Evolutionary conservation across 2,797 vertebrate genomes (phyloP), one percentile per base, ranked within the genome.

Genomic region (Hypotaenidia okinawae): DNA sequence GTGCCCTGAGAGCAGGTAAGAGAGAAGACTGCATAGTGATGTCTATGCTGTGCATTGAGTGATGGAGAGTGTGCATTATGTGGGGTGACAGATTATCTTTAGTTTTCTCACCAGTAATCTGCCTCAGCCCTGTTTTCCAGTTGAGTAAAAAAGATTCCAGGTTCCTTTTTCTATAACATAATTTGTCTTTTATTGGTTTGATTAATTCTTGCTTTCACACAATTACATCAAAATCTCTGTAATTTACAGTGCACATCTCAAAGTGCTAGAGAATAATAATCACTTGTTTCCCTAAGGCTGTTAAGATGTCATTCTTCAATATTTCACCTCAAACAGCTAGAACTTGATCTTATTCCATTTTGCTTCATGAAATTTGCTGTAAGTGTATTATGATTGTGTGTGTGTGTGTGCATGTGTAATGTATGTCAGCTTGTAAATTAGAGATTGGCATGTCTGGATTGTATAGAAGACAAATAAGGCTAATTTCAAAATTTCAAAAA

Each of bases 41-140:
- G 12, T 21, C 30, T 64, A 0, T 49, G n/a, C 11, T 1, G 0
- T 13, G 32, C 15, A 33, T 11, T 0, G 1, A 21, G 32, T 6
- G 12, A 83, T 28, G 21, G 16, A 37, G 24, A 55, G 3, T 21
- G 16, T 23, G 17, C 9, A 5, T 49, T 66, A 37, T 15, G 13
- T 27, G 16, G 7, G 5, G 5, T 24, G 13, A 61, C 83, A 80
- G 1, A 30, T 21, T 37, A 8, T 21, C 55, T 70, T 74, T 32
- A 41, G 2, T 7, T 57, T 85, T 83, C 61, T 68, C 9, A 55
- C 19, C 5, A 28, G 16, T 25, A 68, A 61, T n/a, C 17, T 90
- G 21, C 55, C 12, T 77, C 37, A 72, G 7, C 2, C 23, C 3
- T 45, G 2, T 33, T 68, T 90, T 75, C 13, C 7, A 58, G 13